These are phyloP conservation scores for Atrichornis clamosus DNA, from an alignment of 2,113 vertebrate species.

Conservation along the genomic window DNA sequence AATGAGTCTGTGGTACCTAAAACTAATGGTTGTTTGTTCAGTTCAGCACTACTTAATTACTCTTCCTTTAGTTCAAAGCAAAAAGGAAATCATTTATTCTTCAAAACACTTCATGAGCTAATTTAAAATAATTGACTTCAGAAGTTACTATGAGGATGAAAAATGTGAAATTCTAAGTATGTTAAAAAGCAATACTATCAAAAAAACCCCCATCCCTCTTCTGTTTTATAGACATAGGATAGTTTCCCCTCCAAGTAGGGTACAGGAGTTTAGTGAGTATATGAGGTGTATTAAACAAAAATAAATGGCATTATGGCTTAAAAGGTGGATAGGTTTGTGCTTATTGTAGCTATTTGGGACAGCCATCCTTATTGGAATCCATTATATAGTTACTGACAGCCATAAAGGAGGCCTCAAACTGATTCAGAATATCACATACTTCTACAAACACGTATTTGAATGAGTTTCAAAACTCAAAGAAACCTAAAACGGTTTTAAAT, in stretches of 20 bases:
- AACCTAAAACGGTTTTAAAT: background rate
- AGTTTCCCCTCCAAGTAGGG: background rate
- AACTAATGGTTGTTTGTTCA: slow-evolving; percentile 39
- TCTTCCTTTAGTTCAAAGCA: slow-evolving; percentile 39
- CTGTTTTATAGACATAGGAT: background rate
- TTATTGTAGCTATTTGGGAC: background rate
- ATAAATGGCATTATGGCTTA: background rate
- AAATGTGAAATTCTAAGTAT: background rate
- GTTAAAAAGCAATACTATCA: background rate
- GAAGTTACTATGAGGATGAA: background rate
- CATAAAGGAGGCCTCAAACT: background rate
- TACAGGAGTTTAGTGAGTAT: background rate
- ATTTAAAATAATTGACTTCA: slow-evolving; percentile 36
- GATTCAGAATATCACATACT: background rate
- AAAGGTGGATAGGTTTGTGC: background rate
- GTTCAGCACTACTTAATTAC: slow-evolving; percentile 26
- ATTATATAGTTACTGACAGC: background rate
- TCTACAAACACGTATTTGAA: background rate
- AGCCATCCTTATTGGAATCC: background rate
- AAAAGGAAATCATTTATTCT: slow-evolving; percentile 18
- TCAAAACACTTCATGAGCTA: background rate
- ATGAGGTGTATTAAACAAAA: background rate
- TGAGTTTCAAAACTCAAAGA: background rate
- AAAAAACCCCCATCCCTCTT: rapidly evolving
- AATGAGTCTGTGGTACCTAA: background rate